Conservation (phyloP, 2,797 vertebrate species). For the Phrynocephalus vlangalii region DNA sequence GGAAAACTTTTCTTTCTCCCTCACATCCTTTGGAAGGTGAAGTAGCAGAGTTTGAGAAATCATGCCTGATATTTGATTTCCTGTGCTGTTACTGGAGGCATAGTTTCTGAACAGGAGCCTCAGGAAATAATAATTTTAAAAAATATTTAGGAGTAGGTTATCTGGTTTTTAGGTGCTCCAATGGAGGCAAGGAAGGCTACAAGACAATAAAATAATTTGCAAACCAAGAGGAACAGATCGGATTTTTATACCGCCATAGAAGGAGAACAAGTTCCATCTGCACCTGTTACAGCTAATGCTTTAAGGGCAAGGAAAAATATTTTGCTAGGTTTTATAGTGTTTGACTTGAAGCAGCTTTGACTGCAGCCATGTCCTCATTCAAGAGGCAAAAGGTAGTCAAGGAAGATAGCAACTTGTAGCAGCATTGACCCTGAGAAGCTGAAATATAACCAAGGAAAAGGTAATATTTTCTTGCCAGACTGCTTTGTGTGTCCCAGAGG, state of each 20-base stretch:
- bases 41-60: not conserved
- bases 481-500: no score
- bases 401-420: no score
- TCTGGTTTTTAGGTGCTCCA: not conserved
- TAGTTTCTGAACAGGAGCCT: not conserved
- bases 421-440: no score
- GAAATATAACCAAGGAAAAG: no score
- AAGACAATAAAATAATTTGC: not conserved
- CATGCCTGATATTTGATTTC: not conserved
- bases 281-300: not conserved
- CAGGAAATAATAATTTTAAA: not conserved
- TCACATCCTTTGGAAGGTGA: not conserved
- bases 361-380: no score
- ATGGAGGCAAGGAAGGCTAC: not conserved
- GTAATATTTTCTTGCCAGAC: no score
- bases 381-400: no score
- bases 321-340: no score
- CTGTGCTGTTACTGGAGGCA: not conserved
- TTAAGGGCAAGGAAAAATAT: no score
- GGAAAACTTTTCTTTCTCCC: not conserved
- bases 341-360: no score
- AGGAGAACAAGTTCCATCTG: not conserved
- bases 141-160: no score
- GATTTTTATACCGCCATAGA: not conserved
- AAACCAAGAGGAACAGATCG: not conserved